These are phyloP conservation scores for Thalassoma bifasciatum DNA, from an alignment of 2,113 vertebrate genomes.

Conservation along the genomic window DNA sequence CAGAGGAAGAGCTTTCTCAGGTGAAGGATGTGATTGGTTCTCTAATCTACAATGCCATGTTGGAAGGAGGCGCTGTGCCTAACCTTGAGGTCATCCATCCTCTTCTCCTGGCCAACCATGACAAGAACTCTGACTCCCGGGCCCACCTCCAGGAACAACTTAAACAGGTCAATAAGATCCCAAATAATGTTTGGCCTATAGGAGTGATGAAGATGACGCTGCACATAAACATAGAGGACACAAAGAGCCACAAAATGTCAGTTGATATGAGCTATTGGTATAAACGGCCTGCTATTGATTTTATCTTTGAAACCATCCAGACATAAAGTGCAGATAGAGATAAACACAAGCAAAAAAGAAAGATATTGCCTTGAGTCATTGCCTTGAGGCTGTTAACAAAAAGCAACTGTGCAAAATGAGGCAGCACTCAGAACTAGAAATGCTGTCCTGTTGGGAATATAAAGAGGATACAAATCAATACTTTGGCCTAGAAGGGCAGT, in stretches of 20 bases:
- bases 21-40: constrained; percentile 49
- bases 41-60: constrained; percentile 70
- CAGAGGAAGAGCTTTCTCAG: constrained; percentile 55
- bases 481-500: background rate
- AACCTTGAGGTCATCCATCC: constrained; percentile 63
- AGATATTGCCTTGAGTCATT: constrained; percentile 11
- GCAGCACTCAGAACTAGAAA: constrained; percentile 17
- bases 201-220: background rate
- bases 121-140: constrained; percentile 20
- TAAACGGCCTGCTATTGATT: constrained; percentile 32
- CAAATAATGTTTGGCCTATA: background rate
- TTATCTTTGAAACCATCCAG: constrained; percentile 24
- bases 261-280: background rate
- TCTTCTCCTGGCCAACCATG: constrained; percentile 44
- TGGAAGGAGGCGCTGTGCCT: constrained; percentile 59
- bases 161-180: constrained; percentile 41
- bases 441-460: constrained; percentile 5
- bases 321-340: constrained; percentile 17
- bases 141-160: constrained; percentile 64
- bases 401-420: constrained; percentile 13
- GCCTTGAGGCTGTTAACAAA: constrained; percentile 32
- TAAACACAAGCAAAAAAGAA: background rate
- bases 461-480: constrained; percentile 38
- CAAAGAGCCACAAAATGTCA: background rate
- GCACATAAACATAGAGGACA: background rate